Percentiles rank a stretch among this genome's conserved stretches.
Conservation (phyloP, 2,797 vertebrate genomes). For the Epinephelus malabaricus region DNA sequence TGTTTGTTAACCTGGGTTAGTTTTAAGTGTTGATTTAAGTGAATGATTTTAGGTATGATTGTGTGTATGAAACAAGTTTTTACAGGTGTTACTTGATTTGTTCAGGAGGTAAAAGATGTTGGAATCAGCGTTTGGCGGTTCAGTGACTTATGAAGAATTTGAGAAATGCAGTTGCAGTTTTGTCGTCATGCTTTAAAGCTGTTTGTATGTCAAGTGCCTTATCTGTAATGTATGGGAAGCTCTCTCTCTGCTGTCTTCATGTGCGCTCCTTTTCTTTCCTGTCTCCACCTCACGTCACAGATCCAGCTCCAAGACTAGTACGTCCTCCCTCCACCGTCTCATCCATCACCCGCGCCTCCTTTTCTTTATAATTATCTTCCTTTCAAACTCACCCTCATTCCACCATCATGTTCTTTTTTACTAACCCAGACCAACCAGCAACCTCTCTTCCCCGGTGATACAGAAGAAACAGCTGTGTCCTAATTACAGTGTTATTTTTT, state of each 20-base stretch:
- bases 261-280: conserved; percentile 58
- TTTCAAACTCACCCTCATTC: conserved; percentile 62
- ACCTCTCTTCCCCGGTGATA: conserved; percentile 62
- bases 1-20: conserved; percentile 36
- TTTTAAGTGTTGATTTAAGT: conserved; percentile 50
- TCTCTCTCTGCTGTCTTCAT: conserved; percentile 59
- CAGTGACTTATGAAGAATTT: conserved; percentile 27
- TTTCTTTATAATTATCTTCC: conserved; percentile 25
- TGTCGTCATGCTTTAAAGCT: conserved; percentile 68
- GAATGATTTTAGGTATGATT: conserved; percentile 70
- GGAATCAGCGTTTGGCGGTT: conserved; percentile 32
- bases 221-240: conserved; percentile 72
- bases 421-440: conserved; percentile 76
- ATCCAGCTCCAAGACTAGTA: conserved; percentile 6
- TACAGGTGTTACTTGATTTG: conserved; percentile 50
- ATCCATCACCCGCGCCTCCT: conserved; percentile 33
- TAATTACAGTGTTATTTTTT: conserved; percentile 79
- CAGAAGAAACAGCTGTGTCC: conserved; percentile 69
- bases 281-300: conserved; percentile 50
- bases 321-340: conserved; percentile 24
- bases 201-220: conserved; percentile 82
- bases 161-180: conserved; percentile 37
- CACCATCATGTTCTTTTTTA: conserved; percentile 64
- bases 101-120: conserved; percentile 18
- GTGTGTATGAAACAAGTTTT: conserved; percentile 67